Conservation (phyloP, 2,113 vertebrate genomes). For the Dunckerocampus dactyliophorus region DNA sequence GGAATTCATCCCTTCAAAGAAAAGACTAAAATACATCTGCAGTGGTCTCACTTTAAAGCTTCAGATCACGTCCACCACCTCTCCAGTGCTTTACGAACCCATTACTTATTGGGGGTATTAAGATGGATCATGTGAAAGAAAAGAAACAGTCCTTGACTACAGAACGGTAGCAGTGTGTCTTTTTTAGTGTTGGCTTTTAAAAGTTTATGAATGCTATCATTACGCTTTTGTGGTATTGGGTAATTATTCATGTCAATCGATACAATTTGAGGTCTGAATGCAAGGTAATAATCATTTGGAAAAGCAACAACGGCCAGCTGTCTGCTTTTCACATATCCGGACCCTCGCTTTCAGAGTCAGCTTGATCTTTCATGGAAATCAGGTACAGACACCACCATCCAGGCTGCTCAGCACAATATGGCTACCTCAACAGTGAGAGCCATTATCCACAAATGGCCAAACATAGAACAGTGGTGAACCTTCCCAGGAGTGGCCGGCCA, state of each 20-base stretch:
- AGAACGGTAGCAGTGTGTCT: not conserved
- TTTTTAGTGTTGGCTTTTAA: not conserved
- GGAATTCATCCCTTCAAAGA: conserved; percentile 62
- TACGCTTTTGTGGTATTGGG: not conserved
- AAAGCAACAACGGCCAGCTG: too few relatives aligned
- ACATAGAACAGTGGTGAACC: too few relatives aligned
- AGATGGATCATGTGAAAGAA: conserved; percentile 14
- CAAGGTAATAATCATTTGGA: too few relatives aligned
- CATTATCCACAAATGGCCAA: too few relatives aligned
- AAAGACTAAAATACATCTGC: conserved; percentile 54
- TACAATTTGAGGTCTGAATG: not conserved
- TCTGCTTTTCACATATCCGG: too few relatives aligned
- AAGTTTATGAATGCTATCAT: not conserved
- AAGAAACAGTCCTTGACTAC: conserved; percentile 16
- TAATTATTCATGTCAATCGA: not conserved
- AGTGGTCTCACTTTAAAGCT: conserved; percentile 50
- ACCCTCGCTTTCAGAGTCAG: too few relatives aligned
- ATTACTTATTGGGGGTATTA: conserved; percentile 31
- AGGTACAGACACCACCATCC: too few relatives aligned
- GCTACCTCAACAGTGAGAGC: too few relatives aligned
- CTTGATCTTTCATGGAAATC: too few relatives aligned
- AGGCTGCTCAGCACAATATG: too few relatives aligned
- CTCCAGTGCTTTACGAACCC: conserved; percentile 30
- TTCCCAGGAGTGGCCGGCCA: too few relatives aligned
- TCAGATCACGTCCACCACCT: conserved; percentile 39